phyloP scores from a whole-genome alignment of 2,113 vertebrate species.

The Lontra canadensis region DNA sequence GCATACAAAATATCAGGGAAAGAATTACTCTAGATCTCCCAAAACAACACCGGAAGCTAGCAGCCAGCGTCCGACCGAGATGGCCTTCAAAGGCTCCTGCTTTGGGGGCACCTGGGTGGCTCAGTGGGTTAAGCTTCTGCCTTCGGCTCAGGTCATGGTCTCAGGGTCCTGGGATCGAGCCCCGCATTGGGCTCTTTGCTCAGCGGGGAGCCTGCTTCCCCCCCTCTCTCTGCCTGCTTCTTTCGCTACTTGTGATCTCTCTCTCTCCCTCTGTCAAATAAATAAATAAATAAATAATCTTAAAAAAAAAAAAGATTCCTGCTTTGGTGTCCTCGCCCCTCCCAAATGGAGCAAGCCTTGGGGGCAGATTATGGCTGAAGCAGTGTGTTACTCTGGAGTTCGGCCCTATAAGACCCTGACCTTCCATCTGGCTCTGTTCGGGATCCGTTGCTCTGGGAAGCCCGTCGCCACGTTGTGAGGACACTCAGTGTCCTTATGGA shows the following conservation, averaged over 20 bases:
- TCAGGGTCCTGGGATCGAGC: too few species aligned
- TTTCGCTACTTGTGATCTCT: too few species aligned
- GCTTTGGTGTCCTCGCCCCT: neutral
- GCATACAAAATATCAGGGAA: neutral
- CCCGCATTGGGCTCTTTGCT: too few species aligned
- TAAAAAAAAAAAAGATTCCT: neutral
- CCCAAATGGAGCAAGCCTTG: neutral
- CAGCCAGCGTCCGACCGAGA: neutral
- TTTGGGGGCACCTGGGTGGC: neutral
- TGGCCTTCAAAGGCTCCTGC: neutral
- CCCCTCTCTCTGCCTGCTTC: too few species aligned
- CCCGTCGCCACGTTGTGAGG: neutral
- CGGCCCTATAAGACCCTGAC: neutral
- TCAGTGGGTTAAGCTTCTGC: too few species aligned
- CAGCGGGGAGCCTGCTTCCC: too few species aligned
- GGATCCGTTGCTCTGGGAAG: neutral
- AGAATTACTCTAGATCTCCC: neutral
- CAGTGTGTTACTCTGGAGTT: too few species aligned
- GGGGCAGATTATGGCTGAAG: neutral
- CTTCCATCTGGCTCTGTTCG: neutral
- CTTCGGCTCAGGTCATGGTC: too few species aligned
- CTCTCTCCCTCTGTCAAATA: too few species aligned
- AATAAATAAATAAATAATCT: too few species aligned
- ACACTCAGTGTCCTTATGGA: neutral
- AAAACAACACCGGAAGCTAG: neutral